Base-by-base conservation (phyloP, 2,113 vertebrate genomes). In the Phoenicopterus ruber region DNA sequence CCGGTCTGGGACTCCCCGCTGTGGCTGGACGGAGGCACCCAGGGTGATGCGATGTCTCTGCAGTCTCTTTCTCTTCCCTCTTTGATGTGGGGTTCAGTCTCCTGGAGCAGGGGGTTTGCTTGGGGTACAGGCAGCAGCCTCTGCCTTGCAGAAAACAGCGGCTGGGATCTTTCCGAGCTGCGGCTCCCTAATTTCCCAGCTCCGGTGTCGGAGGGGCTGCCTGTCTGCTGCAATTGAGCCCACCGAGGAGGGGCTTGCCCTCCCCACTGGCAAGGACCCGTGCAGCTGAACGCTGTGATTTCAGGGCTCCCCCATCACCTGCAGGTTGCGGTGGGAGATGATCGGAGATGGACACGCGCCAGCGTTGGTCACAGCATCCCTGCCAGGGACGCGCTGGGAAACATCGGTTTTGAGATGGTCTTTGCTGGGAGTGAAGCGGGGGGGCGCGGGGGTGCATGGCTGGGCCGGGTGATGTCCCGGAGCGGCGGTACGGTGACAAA, bases 141-240 rank as follows among this genome's bases (percentile, higher is more conserved):
- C 47, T 89, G 59, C 40, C 40, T 47, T 20, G 36, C 24, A 71
- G 78, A 42, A 49, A 57, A 25, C 4, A 8, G 70, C 0, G 0
- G 3, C 46, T 0, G 13, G 86, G 69, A 57, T 82, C 20, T 88
- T 88, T 54, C 21, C 0, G 19, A 69, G 49, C 57, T 82, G 77
- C 47, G 80, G 47, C 42, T 78, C 57, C 70, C 20, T 11, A 32
- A 0, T 77, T 77, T 11, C 46, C 32, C 47, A 50, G 1, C 42
- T 71, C 61, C 2, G 1, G 65, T 0, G 0, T 1, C 10, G 1
- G 55, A 79, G 25, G 49, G 49, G 34, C 13, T 61, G 40, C 34
- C 36, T 24, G 26, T 22, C 18, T 46, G 61, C 94, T 91, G 44
- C 79, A 65, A 29, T 40, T 22, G 70, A 57, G 40, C 78, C 67